Conservation (phyloP, 2,797 vertebrate genomes). For the Gallinago stenura region DNA sequence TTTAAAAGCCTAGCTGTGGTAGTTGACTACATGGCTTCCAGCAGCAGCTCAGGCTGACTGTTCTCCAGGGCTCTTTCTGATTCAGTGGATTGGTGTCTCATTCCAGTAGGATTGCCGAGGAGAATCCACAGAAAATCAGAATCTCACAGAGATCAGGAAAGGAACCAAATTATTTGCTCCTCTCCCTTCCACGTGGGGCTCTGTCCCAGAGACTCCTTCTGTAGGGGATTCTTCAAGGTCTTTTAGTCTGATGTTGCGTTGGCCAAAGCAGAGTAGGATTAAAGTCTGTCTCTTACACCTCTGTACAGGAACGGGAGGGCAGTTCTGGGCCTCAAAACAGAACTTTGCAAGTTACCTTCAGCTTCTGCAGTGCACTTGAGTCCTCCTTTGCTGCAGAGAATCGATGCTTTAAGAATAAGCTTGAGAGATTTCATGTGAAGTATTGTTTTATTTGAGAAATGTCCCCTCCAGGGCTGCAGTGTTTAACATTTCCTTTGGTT, state of each 20-base stretch:
- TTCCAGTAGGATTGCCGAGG: not conserved
- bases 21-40: not conserved
- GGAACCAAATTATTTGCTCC: not conserved
- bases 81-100: not conserved
- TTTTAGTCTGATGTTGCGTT: not conserved
- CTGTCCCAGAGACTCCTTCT: not conserved
- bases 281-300: not conserved
- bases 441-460: slow-evolving; percentile 25
- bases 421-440: not conserved
- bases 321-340: not conserved
- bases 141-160: not conserved
- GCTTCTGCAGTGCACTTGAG: not conserved
- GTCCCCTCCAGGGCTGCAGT: not conserved
- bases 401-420: not conserved
- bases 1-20: not conserved
- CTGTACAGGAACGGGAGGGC: not conserved
- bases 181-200: not conserved
- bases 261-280: not conserved
- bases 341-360: not conserved
- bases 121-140: not conserved
- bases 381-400: not conserved
- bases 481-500: slow-evolving; percentile 60
- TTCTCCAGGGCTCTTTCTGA: not conserved
- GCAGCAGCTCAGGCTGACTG: not conserved
- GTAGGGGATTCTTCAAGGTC: not conserved